A percentile compares a stretch with the other conserved stretches of the same genome.
Conservation (phyloP, 2,113 vertebrate species). For the Antennarius striatus region DNA sequence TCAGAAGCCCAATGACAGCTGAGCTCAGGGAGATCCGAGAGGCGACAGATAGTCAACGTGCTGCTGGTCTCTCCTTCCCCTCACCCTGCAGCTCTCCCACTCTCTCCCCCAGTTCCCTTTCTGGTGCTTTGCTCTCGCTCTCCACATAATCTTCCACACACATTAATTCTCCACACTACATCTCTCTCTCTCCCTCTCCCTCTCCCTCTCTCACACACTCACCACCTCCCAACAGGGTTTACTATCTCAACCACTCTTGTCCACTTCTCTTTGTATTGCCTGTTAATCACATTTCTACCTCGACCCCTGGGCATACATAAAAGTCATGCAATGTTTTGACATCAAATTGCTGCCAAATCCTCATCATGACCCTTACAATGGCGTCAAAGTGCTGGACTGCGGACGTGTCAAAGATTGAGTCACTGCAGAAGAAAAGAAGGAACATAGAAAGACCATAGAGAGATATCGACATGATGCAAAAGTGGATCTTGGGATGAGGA, state of each 20-base stretch:
- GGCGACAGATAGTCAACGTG: constrained; percentile 49
- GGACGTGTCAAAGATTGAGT: background rate
- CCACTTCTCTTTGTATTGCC: no score
- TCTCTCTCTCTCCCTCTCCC: background rate
- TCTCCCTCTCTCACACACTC: constrained; percentile 2
- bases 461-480: background rate
- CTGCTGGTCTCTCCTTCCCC: constrained; percentile 48
- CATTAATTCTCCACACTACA: constrained; percentile 38
- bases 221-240: background rate
- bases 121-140: constrained; percentile 40
- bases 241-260: no score
- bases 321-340: background rate
- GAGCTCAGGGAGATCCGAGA: constrained; percentile 52
- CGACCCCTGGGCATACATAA: background rate
- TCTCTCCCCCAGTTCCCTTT: constrained; percentile 34
- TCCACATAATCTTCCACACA: constrained; percentile 47
- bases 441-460: constrained; percentile 1
- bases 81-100: constrained; percentile 42
- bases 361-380: background rate
- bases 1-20: constrained; percentile 47
- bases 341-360: background rate
- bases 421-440: background rate
- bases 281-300: background rate
- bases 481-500: constrained; percentile 20
- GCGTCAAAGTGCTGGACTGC: constrained; percentile 1